A percentile compares a stretch with the other conserved stretches of the same genome.
Evolutionary conservation across 2,888 invertebrate genomes (phyloP).

Genomic region (Thecocarcelia acutangulata): DNA sequence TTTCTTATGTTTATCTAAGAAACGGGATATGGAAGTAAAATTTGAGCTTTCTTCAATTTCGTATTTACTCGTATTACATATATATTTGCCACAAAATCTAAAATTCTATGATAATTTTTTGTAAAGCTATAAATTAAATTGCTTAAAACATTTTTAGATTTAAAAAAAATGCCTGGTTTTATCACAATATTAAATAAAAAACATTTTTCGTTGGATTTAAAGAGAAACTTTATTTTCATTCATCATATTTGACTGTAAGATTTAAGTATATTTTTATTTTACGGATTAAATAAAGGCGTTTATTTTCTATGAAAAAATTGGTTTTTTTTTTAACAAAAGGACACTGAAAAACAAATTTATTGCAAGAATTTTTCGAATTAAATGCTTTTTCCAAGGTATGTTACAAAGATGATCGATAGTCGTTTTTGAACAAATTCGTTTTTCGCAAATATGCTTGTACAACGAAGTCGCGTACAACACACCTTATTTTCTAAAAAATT

Average conservation of each 20-base stretch:
- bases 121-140: no score
- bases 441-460: slow-evolving; percentile 9
- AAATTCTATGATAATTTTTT: no score
- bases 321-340: slow-evolving; percentile 38
- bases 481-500: no score
- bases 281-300: slow-evolving; percentile 65
- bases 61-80: no score
- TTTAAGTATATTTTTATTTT: slow-evolving; percentile 49
- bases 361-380: slow-evolving; percentile 34
- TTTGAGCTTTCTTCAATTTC: no score
- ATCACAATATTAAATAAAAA: neutral
- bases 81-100: no score
- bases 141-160: no score
- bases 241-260: slow-evolving; percentile 43
- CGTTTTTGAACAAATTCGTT: no score
- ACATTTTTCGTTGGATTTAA: slow-evolving; percentile 48
- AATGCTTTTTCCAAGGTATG: slow-evolving; percentile 57
- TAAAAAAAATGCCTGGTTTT: no score
- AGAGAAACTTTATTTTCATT: slow-evolving; percentile 58
- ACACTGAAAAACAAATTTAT: slow-evolving; percentile 25
- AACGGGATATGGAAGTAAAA: no score
- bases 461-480: no score
- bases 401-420: neutral
- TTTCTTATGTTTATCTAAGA: no score
- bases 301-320: slow-evolving; percentile 39